phyloP scores from a whole-genome alignment of 2,797 vertebrate species.

The Pipistrellus pipistrellus region DNA sequence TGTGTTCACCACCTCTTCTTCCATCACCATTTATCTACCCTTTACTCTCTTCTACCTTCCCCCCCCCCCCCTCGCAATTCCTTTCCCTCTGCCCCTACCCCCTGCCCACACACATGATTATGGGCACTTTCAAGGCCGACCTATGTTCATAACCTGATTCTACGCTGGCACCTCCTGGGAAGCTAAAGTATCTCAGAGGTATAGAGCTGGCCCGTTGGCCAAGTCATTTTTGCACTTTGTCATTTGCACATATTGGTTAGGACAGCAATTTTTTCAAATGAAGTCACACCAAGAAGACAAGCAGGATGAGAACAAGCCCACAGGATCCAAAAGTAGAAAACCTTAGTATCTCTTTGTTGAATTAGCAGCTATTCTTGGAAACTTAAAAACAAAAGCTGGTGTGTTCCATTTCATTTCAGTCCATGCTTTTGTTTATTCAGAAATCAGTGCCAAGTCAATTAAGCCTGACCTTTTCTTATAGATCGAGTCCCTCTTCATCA shows the following conservation, averaged over 20 bases:
- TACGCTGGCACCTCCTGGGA: background rate
- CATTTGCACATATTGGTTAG: background rate
- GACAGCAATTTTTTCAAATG: background rate
- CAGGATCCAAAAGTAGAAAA: background rate
- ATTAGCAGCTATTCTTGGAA: slow-evolving; percentile 29
- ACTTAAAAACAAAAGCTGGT: slow-evolving; percentile 8
- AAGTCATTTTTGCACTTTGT: background rate
- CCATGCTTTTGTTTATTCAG: background rate
- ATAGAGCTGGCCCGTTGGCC: background rate
- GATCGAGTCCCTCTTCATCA: background rate
- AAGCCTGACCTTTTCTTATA: slow-evolving; percentile 46
- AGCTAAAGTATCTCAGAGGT: background rate
- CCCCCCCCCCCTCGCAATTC: background rate
- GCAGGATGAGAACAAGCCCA: background rate
- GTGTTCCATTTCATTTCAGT: slow-evolving; percentile 30
- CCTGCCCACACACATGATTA: no score
- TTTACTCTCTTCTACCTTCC: background rate
- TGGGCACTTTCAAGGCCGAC: background rate
- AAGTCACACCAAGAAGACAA: background rate
- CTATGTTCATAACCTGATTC: background rate
- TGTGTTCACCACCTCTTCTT: background rate
- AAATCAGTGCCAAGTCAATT: slow-evolving; percentile 54
- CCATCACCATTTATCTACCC: background rate
- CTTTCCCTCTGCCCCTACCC: background rate
- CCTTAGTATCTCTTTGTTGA: background rate